These are phyloP conservation scores for Lasioglossum oenotherae DNA, from an alignment of 2,888 invertebrate species.

Conservation along the genomic window DNA sequence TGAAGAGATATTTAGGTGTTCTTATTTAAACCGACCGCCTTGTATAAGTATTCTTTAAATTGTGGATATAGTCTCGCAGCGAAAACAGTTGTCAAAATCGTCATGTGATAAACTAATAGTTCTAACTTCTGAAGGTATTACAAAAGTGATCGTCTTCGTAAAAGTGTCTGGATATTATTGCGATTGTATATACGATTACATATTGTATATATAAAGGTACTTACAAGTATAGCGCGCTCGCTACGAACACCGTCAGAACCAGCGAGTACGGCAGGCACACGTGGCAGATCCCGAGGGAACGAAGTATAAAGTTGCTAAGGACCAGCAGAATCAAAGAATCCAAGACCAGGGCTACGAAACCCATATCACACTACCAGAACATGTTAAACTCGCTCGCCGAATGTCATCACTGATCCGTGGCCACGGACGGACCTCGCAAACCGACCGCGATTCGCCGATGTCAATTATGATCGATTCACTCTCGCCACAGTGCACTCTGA, in stretches of 20 bases:
- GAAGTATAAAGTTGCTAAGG: conserved; percentile 72
- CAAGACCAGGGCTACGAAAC: conserved; percentile 70
- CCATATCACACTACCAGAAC: conserved; percentile 75
- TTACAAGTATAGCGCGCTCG: conserved; percentile 75
- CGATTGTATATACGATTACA: neutral
- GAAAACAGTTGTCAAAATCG: no score
- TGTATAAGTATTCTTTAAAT: no score
- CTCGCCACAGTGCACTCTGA: neutral
- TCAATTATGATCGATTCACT: neutral
- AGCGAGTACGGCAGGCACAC: conserved; percentile 78
- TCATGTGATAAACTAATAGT: no score
- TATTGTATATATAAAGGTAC: no score
- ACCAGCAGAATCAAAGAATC: conserved; percentile 75
- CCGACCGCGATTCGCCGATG: neutral
- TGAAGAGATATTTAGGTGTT: no score
- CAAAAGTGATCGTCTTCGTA: no score
- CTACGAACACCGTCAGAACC: conserved; percentile 75
- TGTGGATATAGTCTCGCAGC: no score
- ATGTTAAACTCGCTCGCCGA: conserved; percentile 25
- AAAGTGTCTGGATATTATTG: neutral
- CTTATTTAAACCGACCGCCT: no score
- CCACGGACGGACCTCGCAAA: conserved; percentile 1
- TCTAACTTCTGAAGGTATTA: no score
- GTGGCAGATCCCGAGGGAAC: conserved; percentile 74
- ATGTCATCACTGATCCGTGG: conserved; percentile 10